Percentiles rank a stretch among this genome's conserved stretches.
Conservation (phyloP, 2,888 invertebrate genomes). For the Acholoe squamosa region DNA sequence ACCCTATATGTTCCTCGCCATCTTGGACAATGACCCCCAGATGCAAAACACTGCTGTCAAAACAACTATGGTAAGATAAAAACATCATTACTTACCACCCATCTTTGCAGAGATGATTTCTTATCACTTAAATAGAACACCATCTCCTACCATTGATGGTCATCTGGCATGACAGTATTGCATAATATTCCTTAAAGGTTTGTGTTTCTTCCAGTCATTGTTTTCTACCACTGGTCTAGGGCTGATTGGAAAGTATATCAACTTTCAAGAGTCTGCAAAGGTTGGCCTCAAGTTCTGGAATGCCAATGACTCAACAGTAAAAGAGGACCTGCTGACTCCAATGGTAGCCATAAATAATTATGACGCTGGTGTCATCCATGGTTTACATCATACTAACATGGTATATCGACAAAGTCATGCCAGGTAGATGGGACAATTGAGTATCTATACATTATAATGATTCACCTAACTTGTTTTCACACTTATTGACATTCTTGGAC, state of each 20-base stretch:
- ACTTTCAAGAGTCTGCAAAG: slow-evolving; percentile 81
- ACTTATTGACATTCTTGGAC: no score
- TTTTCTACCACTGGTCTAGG: slow-evolving; percentile 82
- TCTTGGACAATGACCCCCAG: slow-evolving; percentile 53
- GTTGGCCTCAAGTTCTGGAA: slow-evolving; percentile 67
- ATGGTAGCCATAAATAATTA: slow-evolving; percentile 67
- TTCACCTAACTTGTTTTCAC: no score
- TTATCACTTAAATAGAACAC: no score
- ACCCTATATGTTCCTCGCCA: slow-evolving; percentile 72
- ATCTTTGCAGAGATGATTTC: no score
- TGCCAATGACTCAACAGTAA: slow-evolving; percentile 64
- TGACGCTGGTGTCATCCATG: slow-evolving; percentile 69
- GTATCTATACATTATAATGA: no score
- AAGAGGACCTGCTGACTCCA: slow-evolving; percentile 69
- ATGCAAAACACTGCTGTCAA: background rate
- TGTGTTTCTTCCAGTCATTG: slow-evolving; percentile 49
- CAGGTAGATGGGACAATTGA: no score
- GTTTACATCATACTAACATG: slow-evolving; percentile 70
- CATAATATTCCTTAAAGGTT: no score
- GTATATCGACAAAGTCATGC: slow-evolving; percentile 70
- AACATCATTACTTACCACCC: no score
- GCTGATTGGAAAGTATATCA: slow-evolving; percentile 80
- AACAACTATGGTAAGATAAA: background rate
- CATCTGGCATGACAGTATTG: no score
- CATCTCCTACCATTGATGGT: no score